Percentiles rank a stretch among this genome's conserved stretches.
Evolutionary conservation across 1,140 invertebrate genomes (phyloP).

Genomic region (Stegodyphus mimosarum): DNA sequence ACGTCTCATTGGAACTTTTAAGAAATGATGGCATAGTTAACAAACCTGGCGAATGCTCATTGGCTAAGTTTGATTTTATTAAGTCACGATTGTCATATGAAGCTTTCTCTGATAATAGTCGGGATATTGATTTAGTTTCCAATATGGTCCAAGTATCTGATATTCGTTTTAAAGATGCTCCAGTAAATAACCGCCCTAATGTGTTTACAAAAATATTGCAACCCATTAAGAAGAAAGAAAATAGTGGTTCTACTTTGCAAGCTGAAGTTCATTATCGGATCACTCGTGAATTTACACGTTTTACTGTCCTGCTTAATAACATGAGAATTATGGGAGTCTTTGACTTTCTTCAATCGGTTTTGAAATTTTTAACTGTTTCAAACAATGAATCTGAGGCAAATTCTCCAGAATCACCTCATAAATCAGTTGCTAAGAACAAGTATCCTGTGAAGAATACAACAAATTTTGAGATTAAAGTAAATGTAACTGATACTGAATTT

Average conservation of each 20-base stretch:
- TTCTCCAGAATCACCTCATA: not conserved
- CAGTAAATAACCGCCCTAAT: conserved; percentile 80
- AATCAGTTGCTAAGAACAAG: not conserved
- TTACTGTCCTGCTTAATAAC: conserved; percentile 93
- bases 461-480: conserved; percentile 87
- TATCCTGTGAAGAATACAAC: conserved; percentile 62
- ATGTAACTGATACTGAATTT: conserved; percentile 94
- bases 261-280: conserved; percentile 83
- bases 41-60: conserved; percentile 68
- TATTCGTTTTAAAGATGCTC: conserved; percentile 76
- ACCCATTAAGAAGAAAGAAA: conserved; percentile 74
- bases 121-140: conserved; percentile 92
- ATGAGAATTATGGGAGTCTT: conserved; percentile 94
- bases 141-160: conserved; percentile 90
- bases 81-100: conserved; percentile 87
- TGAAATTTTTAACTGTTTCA: conserved; percentile 77
- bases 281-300: conserved; percentile 77
- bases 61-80: conserved; percentile 92
- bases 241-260: conserved; percentile 74
- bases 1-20: conserved; percentile 83
- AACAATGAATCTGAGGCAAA: not conserved
- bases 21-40: conserved; percentile 66
- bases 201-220: conserved; percentile 91
- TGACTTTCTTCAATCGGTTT: conserved; percentile 90
- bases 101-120: conserved; percentile 85